A percentile compares a stretch with the other conserved stretches of the same genome.
Evolutionary conservation across 2,888 invertebrate species (phyloP).

Genomic region (Lithophane leautieri): DNA sequence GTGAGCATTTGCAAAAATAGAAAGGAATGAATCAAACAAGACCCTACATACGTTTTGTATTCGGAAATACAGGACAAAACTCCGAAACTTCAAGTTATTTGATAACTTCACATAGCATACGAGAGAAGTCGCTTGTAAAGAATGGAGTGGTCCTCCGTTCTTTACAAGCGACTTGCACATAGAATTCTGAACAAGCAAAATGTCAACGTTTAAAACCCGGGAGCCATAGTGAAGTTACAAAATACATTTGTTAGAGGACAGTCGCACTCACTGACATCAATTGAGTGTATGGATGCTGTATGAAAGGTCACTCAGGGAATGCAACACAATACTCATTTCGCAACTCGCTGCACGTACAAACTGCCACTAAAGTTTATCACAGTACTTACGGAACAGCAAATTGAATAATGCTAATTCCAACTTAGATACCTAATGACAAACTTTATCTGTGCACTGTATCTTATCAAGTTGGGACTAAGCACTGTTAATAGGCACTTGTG

Average conservation of each 20-base stretch:
- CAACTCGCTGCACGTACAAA: constrained; percentile 64
- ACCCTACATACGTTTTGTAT: constrained; percentile 1
- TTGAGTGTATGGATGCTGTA: constrained; percentile 48
- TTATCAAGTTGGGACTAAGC: constrained; percentile 39
- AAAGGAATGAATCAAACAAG: background rate
- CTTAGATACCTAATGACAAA: constrained; percentile 46
- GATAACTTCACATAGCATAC: constrained; percentile 10
- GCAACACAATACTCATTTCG: constrained; percentile 57
- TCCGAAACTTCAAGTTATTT: background rate
- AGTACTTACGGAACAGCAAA: constrained; percentile 39
- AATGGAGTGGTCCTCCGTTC: background rate
- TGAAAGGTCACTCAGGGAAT: constrained; percentile 66
- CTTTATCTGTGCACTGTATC: constrained; percentile 51
- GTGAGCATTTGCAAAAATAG: background rate
- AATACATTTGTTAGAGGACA: constrained; percentile 53
- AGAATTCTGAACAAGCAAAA: constrained; percentile 45
- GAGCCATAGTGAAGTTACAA: constrained; percentile 47
- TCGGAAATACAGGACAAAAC: constrained; percentile 9
- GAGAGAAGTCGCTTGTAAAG: constrained; percentile 6
- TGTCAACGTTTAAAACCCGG: constrained; percentile 35
- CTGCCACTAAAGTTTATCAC: constrained; percentile 65
- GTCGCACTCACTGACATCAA: constrained; percentile 57
- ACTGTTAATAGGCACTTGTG: constrained; percentile 31
- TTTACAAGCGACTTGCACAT: constrained; percentile 25
- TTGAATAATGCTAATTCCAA: constrained; percentile 67